phyloP scores from a whole-genome alignment of 2,888 invertebrate species.

The Atrina japonica region DNA sequence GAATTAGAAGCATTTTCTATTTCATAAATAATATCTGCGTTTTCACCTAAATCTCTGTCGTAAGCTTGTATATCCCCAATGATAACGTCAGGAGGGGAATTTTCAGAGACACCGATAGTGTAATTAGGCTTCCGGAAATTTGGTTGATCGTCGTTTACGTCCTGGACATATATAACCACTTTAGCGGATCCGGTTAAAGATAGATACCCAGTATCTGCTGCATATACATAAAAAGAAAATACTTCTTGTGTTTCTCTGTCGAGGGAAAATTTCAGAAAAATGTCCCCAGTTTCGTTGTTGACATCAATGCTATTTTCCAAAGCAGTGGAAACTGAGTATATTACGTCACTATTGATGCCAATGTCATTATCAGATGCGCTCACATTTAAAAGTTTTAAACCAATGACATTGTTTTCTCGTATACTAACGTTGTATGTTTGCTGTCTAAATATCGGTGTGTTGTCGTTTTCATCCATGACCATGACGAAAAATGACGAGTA shows the following conservation, averaged over 20 bases:
- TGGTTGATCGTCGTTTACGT: constrained; percentile 38
- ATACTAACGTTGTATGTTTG: constrained; percentile 54
- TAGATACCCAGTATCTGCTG: constrained; percentile 46
- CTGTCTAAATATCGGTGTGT: constrained; percentile 90
- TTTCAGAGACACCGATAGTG: constrained; percentile 30
- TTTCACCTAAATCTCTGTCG: constrained; percentile 32
- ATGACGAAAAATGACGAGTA: constrained; percentile 60
- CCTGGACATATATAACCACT: constrained; percentile 24
- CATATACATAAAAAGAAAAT: constrained; percentile 58
- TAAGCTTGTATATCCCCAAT: constrained; percentile 30
- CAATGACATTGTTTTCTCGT: constrained; percentile 59
- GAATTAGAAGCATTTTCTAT: not conserved
- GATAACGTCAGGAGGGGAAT: constrained; percentile 10
- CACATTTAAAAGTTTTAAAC: constrained; percentile 87
- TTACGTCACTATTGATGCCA: constrained; percentile 48
- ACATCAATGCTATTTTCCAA: constrained; percentile 36
- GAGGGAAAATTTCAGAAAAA: constrained; percentile 57
- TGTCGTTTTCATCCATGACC: constrained; percentile 94
- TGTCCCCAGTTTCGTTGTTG: constrained; percentile 49
- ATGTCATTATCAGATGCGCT: constrained; percentile 88
- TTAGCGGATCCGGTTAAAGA: constrained; percentile 37
- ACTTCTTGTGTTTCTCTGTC: constrained; percentile 60
- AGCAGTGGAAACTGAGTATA: constrained; percentile 47
- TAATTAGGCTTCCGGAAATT: constrained; percentile 18
- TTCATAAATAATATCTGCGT: constrained; percentile 31